phyloP scores from a whole-genome alignment of 2,888 invertebrate species.

The Cyrtodaria siliqua region DNA sequence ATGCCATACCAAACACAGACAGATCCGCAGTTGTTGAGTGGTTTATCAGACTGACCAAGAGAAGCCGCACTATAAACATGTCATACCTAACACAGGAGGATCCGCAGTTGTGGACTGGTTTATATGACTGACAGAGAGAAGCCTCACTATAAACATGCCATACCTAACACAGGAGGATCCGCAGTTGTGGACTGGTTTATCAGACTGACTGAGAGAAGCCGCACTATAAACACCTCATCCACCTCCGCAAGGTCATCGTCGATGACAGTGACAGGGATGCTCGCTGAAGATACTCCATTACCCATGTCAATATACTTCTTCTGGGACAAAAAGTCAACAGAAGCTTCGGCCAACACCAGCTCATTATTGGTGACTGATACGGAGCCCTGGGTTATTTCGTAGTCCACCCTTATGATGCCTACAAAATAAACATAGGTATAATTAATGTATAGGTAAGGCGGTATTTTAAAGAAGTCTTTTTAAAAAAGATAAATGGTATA shows the following conservation, averaged over 20 bases:
- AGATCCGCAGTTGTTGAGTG: conserved; percentile 73
- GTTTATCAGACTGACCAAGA: too few relatives aligned
- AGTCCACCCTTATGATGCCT: conserved; percentile 80
- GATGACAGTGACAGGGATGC: conserved; percentile 68
- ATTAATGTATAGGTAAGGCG: too few relatives aligned
- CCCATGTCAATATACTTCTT: conserved; percentile 70
- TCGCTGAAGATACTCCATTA: conserved; percentile 70
- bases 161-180: conserved; percentile 74
- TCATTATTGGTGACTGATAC: conserved; percentile 66
- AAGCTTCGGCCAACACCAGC: conserved; percentile 66
- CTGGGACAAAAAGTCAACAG: conserved; percentile 70
- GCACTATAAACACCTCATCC: conserved; percentile 83
- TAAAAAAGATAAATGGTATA: too few relatives aligned
- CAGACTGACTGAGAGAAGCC: conserved; percentile 75
- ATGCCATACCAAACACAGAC: too few relatives aligned
- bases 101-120: conserved; percentile 46
- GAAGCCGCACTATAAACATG: too few relatives aligned
- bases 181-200: conserved; percentile 59
- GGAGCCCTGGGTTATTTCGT: conserved; percentile 74
- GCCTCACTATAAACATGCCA: conserved; percentile 76
- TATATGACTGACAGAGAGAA: conserved; percentile 75
- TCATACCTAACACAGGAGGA: too few relatives aligned
- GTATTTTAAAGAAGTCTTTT: too few relatives aligned
- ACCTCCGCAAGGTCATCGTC: conserved; percentile 82
- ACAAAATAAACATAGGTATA: too few relatives aligned